Evolutionary conservation across 2,888 invertebrate genomes (phyloP), one percentile per base, ranked within the genome.

Genomic region (Tromatobia lineatoria): DNA sequence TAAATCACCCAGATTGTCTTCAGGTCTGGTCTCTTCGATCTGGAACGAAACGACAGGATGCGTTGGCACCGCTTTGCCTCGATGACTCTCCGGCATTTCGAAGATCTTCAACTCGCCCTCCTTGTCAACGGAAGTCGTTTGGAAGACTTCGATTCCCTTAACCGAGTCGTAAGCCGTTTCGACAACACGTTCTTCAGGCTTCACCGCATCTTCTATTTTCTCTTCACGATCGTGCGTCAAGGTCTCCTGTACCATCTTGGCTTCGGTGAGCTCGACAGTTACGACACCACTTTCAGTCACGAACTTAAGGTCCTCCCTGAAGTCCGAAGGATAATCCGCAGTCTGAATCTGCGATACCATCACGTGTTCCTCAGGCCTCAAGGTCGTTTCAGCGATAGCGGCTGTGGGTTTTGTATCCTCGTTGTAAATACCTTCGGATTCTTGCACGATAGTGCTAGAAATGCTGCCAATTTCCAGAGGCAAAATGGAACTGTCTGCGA

Each of bases 181-280:
- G 0, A 94, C 92, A 23, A 90, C 91, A 47, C 91, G 92, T 59
- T 91, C 87, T 80, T 94, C 93, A 1, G 94, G 94, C 85, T 91
- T 90, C 45, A 89, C 89, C 54, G 89, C 82, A 34, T 94, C 91
- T 76, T 94, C 94, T 67, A 93, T 89, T 4, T 89, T 89, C 1
- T 89, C 93, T 94, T 97, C 97, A 88, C 95, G 95, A 88, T 98
- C 97, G 85, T 96, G 96, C 18, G 95, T 91, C 23, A 95, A 89
- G 3, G 96, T 95, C 88, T 95, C 94, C 11, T 95, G 95, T 45
- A 97, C 92, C 89, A 96, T 94, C 91, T 96, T 96, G 1, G 96
- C 96, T 91, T 95, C 95, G 25, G 95, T 94, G 7, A 96, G 95
- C 89, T 96, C 94, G 25, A 96, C 89, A 38, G 94, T 94, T 80